A percentile compares a stretch with the other conserved stretches of the same genome.
Evolutionary conservation across 2,888 invertebrate genomes (phyloP).

Genomic region (Strigamia transsilvanica): DNA sequence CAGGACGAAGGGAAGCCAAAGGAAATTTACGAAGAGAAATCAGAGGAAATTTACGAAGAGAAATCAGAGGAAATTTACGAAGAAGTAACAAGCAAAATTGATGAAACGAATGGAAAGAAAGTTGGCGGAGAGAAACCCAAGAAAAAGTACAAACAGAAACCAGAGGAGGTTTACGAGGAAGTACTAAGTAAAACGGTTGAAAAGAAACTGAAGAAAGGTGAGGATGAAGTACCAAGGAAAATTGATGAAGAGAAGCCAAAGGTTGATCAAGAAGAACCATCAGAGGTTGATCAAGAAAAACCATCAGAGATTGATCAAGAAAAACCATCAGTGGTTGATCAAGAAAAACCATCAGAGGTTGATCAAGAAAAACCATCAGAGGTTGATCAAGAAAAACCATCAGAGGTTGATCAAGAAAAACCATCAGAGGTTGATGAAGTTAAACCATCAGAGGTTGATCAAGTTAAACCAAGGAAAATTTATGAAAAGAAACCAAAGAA

Average conservation of each 20-base stretch:
- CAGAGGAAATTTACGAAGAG: background rate
- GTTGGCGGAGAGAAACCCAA: background rate
- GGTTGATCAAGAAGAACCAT: no score
- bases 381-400: background rate
- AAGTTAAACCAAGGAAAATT: background rate
- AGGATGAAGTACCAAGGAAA: background rate
- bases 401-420: background rate
- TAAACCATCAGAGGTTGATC: background rate
- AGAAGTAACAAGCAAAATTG: background rate
- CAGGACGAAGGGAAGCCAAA: background rate
- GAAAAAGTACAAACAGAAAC: no score
- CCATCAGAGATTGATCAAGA: background rate
- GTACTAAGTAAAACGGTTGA: no score
- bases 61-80: conserved; percentile 49
- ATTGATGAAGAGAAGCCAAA: background rate
- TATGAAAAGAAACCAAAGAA: background rate
- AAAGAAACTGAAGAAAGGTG: background rate
- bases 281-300: no score
- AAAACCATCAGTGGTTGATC: background rate
- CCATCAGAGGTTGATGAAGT: background rate
- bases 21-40: background rate
- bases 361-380: background rate
- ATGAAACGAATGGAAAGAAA: background rate
- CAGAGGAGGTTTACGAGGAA: no score
- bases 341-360: background rate